A percentile compares a stretch with the other conserved stretches of the same genome.
phyloP scores from a whole-genome alignment of 2,113 vertebrate genomes.

The Oncorhynchus clarkii region DNA sequence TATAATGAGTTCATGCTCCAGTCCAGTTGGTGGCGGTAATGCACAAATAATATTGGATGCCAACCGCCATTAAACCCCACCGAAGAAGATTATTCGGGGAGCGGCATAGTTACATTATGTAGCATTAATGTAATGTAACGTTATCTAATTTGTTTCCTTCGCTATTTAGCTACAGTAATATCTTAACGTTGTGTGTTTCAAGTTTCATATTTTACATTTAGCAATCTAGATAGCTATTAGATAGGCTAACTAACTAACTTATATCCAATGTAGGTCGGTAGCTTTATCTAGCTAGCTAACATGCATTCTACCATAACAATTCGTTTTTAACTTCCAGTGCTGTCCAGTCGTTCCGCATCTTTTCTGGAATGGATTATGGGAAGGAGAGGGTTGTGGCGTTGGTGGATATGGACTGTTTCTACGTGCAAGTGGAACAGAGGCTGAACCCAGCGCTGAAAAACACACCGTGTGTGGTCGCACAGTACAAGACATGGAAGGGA shows the following conservation, averaged over 20 bases:
- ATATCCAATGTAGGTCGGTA: too few relatives aligned
- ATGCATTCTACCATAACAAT: too few relatives aligned
- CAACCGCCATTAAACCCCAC: not conserved
- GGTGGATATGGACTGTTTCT: constrained; percentile 97
- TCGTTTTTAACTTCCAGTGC: not conserved
- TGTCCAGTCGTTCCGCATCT: not conserved
- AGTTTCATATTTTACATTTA: too few relatives aligned
- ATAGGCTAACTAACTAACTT: not conserved
- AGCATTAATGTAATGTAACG: not conserved
- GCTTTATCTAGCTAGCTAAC: not conserved
- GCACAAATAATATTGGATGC: not conserved
- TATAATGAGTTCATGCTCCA: not conserved
- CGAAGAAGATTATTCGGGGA: not conserved
- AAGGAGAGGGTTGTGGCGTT: constrained; percentile 86
- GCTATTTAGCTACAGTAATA: not conserved
- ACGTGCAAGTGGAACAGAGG: constrained; percentile 95
- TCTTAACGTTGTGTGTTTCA: too few relatives aligned
- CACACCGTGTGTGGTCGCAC: constrained; percentile 89
- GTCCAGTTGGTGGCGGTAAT: not conserved
- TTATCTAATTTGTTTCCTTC: not conserved
- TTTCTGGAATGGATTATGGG: constrained; percentile 76
- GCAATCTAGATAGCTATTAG: not conserved
- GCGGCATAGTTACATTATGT: too few relatives aligned
- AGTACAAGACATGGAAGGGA: constrained; percentile 95
- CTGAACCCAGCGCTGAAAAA: constrained; percentile 81